Evolutionary conservation across 2,113 vertebrate genomes (phyloP), one percentile per base, ranked within the genome.

Genomic region (Amblyopsis rosae): DNA sequence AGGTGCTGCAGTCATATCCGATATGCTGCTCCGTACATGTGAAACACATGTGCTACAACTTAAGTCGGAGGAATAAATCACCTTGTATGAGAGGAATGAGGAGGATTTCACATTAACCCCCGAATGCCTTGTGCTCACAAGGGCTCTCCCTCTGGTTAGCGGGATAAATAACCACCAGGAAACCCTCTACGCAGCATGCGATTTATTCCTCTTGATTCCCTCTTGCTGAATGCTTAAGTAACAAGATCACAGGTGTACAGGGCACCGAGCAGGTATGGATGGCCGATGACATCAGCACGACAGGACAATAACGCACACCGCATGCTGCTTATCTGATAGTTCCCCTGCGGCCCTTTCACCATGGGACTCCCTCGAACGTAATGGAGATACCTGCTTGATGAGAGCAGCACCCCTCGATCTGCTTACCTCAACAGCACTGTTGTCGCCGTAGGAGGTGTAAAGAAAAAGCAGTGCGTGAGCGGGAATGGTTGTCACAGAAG

Each of bases 21-120:
- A 89, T 88, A 76, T 81, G 81, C 83, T 72, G 73, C 79, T 80
- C 81, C 80, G 82, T 82, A 85, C 77, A 84, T 87, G 84, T 59
- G 77, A 80, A 77, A 87, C 80, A 86, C 90, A 92, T 92, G 84
- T 91, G 90, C 86, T 93, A 86, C 80, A 84, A 86, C 86, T 93
- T 91, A 91, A 85, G 79, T 75, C 76, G 3, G 59, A 61, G 70
- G 76, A 86, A 89, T 91, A 92, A 90, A 93, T 92, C 90, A 89
- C 74, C 76, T 67, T 76, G 82, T 87, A 91, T 82, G 82, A 87
- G 84, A 68, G 72, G 83, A 89, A 88, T 87, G 74, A 85, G 87
- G 88, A 90, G 89, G 86, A 87, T 87, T 89, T 91, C 86, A 84
- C 80, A 84, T 89, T 88, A 89, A 91, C 90, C 86, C 83, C 78